These are phyloP conservation scores for Callospermophilus lateralis DNA, from an alignment of 2,113 vertebrate genomes.

Conservation along the genomic window DNA sequence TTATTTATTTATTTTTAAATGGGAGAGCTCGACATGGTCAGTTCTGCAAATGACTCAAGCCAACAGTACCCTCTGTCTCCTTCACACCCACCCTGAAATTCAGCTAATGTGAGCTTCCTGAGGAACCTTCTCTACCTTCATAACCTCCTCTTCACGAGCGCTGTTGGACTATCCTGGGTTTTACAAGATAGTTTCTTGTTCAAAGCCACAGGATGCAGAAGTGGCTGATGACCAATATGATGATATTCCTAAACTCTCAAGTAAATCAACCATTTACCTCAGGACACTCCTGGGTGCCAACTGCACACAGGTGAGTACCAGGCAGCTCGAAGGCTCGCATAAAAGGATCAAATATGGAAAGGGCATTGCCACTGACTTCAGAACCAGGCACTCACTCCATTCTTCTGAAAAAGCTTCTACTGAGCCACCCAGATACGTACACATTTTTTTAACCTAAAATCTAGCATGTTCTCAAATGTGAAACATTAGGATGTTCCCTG, in stretches of 20 bases:
- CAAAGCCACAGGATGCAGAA: conserved; percentile 75
- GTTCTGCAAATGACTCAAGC: neutral
- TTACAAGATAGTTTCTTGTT: conserved; percentile 79
- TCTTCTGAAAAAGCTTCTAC: conserved; percentile 18
- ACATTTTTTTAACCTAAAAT: conserved; percentile 53
- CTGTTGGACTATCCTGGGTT: conserved; percentile 71
- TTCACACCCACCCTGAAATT: neutral
- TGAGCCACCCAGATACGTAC: neutral
- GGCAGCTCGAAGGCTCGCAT: conserved; percentile 31
- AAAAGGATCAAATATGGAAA: conserved; percentile 68
- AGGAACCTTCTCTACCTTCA: neutral
- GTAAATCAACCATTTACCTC: conserved; percentile 75
- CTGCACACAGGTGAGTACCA: conserved; percentile 27
- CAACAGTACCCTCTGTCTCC: neutral
- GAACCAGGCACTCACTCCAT: neutral
- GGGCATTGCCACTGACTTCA: neutral
- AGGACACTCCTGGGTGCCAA: conserved; percentile 72
- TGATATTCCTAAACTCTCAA: conserved; percentile 73
- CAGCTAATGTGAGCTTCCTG: neutral
- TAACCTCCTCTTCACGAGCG: neutral
- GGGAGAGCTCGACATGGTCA: neutral
- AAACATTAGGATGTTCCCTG: conserved; percentile 14
- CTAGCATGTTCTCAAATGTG: conserved; percentile 46
- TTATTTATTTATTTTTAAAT: neutral
- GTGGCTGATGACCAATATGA: conserved; percentile 73